Conservation (phyloP, 2,888 invertebrate species). For the Rhabditoides inermis region DNA sequence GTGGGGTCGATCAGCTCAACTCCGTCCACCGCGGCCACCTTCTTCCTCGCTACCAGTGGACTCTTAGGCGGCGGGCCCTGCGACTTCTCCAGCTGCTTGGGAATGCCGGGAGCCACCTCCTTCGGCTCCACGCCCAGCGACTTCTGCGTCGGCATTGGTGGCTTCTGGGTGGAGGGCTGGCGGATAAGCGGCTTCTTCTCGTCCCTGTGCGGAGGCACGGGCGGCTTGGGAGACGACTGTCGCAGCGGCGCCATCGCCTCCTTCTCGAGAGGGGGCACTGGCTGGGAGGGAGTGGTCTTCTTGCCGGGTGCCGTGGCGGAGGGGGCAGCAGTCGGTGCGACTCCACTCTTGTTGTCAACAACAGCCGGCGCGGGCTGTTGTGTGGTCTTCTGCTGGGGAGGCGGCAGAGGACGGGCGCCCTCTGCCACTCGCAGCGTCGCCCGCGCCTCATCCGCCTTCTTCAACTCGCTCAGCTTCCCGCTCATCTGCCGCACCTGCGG, state of each 20-base stretch:
- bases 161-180: constrained; percentile 9
- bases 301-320: background rate
- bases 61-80: background rate
- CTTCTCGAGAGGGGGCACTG: constrained; percentile 6
- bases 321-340: background rate
- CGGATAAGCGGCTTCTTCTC: too few relatives aligned
- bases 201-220: background rate
- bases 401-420: background rate
- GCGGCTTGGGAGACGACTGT: background rate
- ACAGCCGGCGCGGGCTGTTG: background rate
- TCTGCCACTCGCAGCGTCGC: constrained; percentile 12
- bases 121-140: constrained; percentile 6
- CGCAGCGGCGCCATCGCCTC: background rate
- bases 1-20: constrained; percentile 26
- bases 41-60: background rate
- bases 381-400: background rate
- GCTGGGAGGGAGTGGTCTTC: constrained; percentile 4
- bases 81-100: too few relatives aligned
- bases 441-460: constrained; percentile 11
- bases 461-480: constrained; percentile 28
- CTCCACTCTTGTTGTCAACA: background rate
- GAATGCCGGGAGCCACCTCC: constrained; percentile 4
- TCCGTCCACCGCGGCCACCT: constrained; percentile 14
- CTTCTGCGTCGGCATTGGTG: constrained; percentile 9
- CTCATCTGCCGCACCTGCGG: constrained; percentile 14